Conservation (phyloP, 2,888 invertebrate species). For the Luperina testacea region DNA sequence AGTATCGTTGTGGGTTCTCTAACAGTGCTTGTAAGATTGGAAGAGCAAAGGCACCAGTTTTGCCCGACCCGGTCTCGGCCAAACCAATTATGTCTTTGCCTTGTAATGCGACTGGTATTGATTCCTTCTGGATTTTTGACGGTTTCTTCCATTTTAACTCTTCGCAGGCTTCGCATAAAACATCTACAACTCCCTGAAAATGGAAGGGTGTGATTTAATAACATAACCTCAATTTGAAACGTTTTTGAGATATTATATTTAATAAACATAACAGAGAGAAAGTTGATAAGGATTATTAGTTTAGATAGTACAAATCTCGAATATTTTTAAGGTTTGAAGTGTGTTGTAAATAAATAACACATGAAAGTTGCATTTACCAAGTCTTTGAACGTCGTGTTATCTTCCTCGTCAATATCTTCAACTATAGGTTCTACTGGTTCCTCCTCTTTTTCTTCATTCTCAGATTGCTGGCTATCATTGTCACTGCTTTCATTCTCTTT, state of each 20-base stretch:
- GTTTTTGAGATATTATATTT: background rate
- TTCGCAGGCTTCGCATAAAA: conserved; percentile 96
- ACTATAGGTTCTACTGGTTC: conserved; percentile 58
- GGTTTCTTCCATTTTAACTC: conserved; percentile 98
- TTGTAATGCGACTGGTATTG: conserved; percentile 97
- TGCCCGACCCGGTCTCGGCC: conserved; percentile 97
- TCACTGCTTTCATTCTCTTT: conserved; percentile 76
- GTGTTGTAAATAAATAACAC: conserved; percentile 29
- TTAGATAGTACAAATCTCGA: background rate
- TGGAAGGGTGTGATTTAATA: conserved; percentile 7
- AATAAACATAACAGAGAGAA: background rate
- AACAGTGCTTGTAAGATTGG: conserved; percentile 98
- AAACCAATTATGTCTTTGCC: conserved; percentile 93
- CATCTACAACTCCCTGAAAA: conserved; percentile 96
- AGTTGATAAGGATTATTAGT: background rate
- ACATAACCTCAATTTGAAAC: conserved; percentile 69
- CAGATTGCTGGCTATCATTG: conserved; percentile 71
- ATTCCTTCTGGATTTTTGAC: conserved; percentile 98
- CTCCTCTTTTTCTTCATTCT: conserved; percentile 67
- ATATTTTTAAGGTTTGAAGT: background rate
- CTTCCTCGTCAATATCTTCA: conserved; percentile 76
- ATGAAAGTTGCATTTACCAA: conserved; percentile 75
- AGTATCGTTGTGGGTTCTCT: conserved; percentile 97
- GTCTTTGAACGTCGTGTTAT: conserved; percentile 86
- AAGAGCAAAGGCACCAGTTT: conserved; percentile 99